These are phyloP conservation scores for Rhinolophus sinicus DNA, from an alignment of 2,113 vertebrate genomes.

Conservation along the genomic window DNA sequence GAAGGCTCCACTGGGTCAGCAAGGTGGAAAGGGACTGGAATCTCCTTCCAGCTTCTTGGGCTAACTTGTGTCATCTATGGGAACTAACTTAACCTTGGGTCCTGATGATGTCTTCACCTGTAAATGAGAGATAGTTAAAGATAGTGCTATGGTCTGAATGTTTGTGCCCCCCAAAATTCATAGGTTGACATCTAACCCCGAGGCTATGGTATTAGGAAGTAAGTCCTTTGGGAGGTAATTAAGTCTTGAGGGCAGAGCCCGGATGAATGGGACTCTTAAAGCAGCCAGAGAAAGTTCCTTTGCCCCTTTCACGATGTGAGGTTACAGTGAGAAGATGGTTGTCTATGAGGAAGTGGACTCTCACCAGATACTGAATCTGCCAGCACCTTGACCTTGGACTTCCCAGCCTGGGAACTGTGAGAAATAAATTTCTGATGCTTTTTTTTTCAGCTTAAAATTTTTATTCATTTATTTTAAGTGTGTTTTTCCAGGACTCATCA, in stretches of 20 bases:
- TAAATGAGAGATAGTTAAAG: not conserved
- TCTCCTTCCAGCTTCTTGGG: not conserved
- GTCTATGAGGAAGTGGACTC: not conserved
- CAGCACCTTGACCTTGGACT: not conserved
- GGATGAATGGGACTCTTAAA: not conserved
- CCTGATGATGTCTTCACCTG: not conserved
- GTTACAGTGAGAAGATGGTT: not conserved
- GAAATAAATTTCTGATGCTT: not conserved
- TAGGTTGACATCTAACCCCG: not conserved
- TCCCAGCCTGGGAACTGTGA: not conserved
- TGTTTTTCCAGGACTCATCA: too few relatives aligned
- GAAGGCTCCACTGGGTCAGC: not conserved
- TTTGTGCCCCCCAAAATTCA: not conserved
- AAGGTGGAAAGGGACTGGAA: not conserved
- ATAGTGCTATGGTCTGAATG: not conserved
- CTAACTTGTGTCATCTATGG: not conserved
- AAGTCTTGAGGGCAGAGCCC: not conserved
- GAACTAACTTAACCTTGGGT: not conserved
- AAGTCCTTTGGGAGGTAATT: not conserved
- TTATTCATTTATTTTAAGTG: too few relatives aligned
- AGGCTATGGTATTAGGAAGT: not conserved
- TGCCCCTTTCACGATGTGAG: not conserved
- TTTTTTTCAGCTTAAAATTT: too few relatives aligned
- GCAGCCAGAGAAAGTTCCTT: not conserved
- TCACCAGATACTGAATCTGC: not conserved